These are phyloP conservation scores for Griposia aprilina DNA, from an alignment of 2,888 invertebrate genomes.

Conservation along the genomic window DNA sequence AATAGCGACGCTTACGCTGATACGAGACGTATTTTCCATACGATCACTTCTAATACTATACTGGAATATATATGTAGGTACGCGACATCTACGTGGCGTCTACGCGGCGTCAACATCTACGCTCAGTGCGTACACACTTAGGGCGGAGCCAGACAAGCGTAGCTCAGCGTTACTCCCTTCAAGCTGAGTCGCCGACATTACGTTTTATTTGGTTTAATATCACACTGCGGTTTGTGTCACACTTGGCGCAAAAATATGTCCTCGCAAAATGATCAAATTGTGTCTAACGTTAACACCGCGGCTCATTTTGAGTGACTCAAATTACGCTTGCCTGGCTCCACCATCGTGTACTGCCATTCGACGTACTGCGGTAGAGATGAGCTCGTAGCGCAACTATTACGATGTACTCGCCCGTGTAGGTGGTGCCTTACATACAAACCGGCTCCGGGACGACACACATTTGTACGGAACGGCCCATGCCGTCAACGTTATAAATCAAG, in stretches of 20 bases:
- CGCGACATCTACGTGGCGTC: neutral
- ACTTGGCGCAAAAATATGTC: neutral
- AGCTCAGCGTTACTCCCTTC: neutral
- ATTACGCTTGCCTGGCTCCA: neutral
- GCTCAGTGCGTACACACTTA: neutral
- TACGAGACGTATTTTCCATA: neutral
- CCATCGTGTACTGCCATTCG: neutral
- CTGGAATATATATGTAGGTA: too few relatives aligned
- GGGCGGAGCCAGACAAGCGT: neutral
- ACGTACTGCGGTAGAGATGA: neutral
- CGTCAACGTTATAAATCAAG: neutral
- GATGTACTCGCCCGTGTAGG: neutral
- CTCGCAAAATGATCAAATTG: neutral
- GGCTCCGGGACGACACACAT: neutral
- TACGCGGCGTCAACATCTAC: neutral
- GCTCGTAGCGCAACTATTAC: neutral
- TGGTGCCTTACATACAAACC: slow-evolving; percentile 9
- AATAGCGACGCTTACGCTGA: neutral
- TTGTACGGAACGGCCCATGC: neutral
- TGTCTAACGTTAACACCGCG: neutral
- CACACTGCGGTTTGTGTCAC: neutral
- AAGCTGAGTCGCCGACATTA: neutral
- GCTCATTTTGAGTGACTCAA: slow-evolving; percentile 14
- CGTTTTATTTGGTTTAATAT: neutral
- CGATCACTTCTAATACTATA: neutral